Evolutionary conservation across 2,797 vertebrate species (phyloP), one percentile per base, ranked within the genome.

Genomic region (Delichon dasypus): DNA sequence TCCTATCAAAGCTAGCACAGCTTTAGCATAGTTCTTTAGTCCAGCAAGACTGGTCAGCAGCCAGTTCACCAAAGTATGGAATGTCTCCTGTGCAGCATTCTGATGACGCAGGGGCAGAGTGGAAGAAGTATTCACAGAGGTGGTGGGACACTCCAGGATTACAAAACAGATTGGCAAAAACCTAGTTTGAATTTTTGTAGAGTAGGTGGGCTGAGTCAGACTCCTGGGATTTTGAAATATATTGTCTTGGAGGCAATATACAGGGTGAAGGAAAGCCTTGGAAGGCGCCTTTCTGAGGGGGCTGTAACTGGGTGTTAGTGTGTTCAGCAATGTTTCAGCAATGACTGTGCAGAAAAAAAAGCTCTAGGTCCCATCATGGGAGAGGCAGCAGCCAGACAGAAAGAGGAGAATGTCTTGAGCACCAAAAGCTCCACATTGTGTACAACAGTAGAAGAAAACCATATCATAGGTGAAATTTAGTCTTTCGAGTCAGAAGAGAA

Each of bases 301-400:
- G 9, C 50, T 68, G 8, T 71, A 19, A 40, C 16, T 48, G 53
- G 22, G 8, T 1, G 0, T 57, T 51, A 22, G 68, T 1, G 0
- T 44, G 15, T 47, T 76, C 9, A 10, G 34, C n/a, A 38, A 38
- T 3, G 1, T 67, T 88, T 67, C 36, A 71, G 45, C 29, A 54
- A 19, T n/a, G 48, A 19, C 66, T 53, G 50, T 16, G 3, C 50
- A 75, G 76, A 68, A 68, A 8, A 54, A 68, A 76, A 50, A 67
- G 42, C 47, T 85, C 34, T 58, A 58, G 51, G 20, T 70, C 44
- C n/a, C 30, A 3, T 22, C 0, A 0, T 60, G 51, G 32, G 30
- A 62, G 44, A n/a, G 26, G 14, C 2, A 3, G 48, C 32, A 60
- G 32, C 50, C 7, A 2, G 11, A 45, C 32, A 48, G 76, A 71